These are phyloP conservation scores for Arothron firmamentum DNA, from an alignment of 2,113 vertebrate genomes.

Conservation along the genomic window DNA sequence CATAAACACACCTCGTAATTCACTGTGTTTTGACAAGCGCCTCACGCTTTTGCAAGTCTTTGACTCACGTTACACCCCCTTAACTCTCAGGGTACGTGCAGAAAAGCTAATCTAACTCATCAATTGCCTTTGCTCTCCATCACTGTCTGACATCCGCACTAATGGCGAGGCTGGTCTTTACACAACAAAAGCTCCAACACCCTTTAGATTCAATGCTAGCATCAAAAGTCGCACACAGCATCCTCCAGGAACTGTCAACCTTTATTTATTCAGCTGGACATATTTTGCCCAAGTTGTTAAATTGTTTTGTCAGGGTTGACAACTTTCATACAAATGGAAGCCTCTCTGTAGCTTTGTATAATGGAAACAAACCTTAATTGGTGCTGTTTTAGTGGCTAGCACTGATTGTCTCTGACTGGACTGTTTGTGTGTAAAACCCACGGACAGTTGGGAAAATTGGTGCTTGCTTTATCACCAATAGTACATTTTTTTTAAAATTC, in stretches of 20 bases:
- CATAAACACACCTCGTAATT: background rate
- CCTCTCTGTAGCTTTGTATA: slow-evolving; percentile 1
- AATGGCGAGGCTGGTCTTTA: slow-evolving; percentile 8
- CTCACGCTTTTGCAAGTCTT: slow-evolving; percentile 4
- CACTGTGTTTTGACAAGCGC: slow-evolving; percentile 1
- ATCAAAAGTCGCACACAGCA: background rate
- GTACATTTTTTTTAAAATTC: too few relatives aligned
- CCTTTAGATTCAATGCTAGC: background rate
- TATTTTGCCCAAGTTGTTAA: slow-evolving; percentile 7
- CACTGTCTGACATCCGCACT: slow-evolving; percentile 8
- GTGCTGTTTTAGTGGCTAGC: background rate
- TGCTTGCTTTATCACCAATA: too few relatives aligned
- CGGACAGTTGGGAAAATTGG: too few relatives aligned
- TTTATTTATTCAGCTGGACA: slow-evolving; percentile 7
- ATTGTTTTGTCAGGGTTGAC: slow-evolving; percentile 14
- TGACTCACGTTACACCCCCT: background rate
- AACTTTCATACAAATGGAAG: slow-evolving; percentile 8
- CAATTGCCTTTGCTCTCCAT: slow-evolving; percentile 3
- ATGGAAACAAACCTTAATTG: background rate
- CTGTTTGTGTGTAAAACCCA: too few relatives aligned
- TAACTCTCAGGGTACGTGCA: slow-evolving; percentile 6
- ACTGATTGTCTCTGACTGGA: too few relatives aligned
- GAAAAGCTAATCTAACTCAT: background rate
- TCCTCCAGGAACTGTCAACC: slow-evolving; percentile 5
- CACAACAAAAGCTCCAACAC: slow-evolving; percentile 10